Percentiles rank a stretch among this genome's conserved stretches.
phyloP scores from a whole-genome alignment of 2,888 invertebrate genomes.

The Tuta absoluta region DNA sequence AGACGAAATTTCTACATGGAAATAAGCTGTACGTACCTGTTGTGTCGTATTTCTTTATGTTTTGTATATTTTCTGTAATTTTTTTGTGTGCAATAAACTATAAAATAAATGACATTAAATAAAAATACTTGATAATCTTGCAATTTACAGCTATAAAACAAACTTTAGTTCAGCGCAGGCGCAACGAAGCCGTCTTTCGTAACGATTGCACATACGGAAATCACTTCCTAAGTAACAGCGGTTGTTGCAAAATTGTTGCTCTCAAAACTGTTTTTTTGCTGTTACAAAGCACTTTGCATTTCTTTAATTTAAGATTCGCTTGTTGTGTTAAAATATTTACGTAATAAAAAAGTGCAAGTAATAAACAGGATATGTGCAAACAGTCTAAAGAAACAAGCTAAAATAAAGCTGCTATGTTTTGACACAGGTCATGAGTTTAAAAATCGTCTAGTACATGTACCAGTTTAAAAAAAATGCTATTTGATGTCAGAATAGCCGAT shows the following conservation, averaged over 20 bases:
- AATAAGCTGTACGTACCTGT: too few relatives aligned
- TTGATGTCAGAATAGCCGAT: too few relatives aligned
- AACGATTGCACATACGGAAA: slow-evolving; percentile 27
- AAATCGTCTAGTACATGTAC: too few relatives aligned
- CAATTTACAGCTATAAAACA: slow-evolving; percentile 24
- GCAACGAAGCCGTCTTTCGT: slow-evolving; percentile 27
- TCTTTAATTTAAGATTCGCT: neutral
- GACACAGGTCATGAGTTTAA: too few relatives aligned
- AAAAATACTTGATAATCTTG: slow-evolving; percentile 40
- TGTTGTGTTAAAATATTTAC: neutral
- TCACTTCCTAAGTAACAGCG: slow-evolving; percentile 18
- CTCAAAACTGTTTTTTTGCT: too few relatives aligned
- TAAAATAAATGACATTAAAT: slow-evolving; percentile 35
- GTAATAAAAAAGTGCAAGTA: slow-evolving; percentile 2
- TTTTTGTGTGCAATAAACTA: too few relatives aligned
- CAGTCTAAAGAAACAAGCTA: neutral
- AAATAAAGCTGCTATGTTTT: too few relatives aligned
- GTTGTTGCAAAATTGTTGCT: slow-evolving; percentile 19
- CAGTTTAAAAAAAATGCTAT: too few relatives aligned
- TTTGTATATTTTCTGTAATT: too few relatives aligned
- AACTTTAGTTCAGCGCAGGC: slow-evolving; percentile 27
- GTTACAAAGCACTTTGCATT: slow-evolving; percentile 14
- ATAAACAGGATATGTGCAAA: neutral
- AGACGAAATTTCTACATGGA: too few relatives aligned
- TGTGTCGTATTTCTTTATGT: too few relatives aligned